Percentiles rank a stretch among this genome's conserved stretches.
phyloP scores from a whole-genome alignment of 30 jellyfish, hydroid and myxozoan species.

The Aurelia sp. region DNA sequence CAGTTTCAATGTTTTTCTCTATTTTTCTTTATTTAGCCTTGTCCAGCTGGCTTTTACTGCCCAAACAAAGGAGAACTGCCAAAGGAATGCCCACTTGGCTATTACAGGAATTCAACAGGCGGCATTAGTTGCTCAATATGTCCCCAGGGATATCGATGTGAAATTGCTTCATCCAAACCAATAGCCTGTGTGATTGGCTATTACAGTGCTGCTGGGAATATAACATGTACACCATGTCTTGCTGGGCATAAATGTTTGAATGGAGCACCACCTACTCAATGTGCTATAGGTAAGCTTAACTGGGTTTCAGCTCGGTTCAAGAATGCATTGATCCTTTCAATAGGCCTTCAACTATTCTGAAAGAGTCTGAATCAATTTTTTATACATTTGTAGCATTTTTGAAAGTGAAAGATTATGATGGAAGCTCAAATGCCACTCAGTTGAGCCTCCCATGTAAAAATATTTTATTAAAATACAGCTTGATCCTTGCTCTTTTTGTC shows the following conservation, averaged over 20 bases:
- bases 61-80: conserved; percentile 77
- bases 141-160: conserved; percentile 95
- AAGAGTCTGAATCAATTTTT: no score
- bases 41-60: conserved; percentile 97
- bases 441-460: no score
- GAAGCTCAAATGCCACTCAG: no score
- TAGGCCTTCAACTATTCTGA: no score
- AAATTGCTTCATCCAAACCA: conserved; percentile 67
- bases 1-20: no score
- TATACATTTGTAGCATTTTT: no score
- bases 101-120: conserved; percentile 71
- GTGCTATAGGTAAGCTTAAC: conserved; percentile 52
- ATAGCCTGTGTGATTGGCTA: conserved; percentile 75
- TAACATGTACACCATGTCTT: conserved; percentile 92
- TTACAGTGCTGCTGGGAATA: conserved; percentile 87
- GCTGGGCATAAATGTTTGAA: conserved; percentile 80
- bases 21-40: conserved; percentile 53
- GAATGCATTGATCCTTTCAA: no score
- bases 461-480: no score
- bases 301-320: no score
- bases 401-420: no score
- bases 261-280: conserved; percentile 90
- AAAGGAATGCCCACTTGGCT: conserved; percentile 85
- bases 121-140: conserved; percentile 70
- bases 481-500: no score